Evolutionary conservation across 2,797 vertebrate genomes (phyloP), one percentile per base, ranked within the genome.

Genomic region (Carapus acus): DNA sequence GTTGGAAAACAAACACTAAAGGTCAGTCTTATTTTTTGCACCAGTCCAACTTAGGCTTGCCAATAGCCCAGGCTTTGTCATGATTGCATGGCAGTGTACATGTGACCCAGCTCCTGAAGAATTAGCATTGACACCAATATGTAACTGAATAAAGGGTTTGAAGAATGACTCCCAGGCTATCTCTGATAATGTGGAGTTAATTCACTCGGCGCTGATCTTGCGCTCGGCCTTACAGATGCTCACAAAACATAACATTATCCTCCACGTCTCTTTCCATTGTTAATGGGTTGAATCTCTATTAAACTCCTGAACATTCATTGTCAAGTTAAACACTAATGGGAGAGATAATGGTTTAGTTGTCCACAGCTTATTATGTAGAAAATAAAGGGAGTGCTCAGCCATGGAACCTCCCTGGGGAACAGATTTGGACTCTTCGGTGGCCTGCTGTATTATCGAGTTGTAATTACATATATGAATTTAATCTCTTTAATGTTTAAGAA

Each of bases 51-150:
- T 47, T 37, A 63, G 62, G 45, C 43, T 56, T 70, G 37, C 48
- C 62, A 73, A 45, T 51, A 47, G 57, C 14, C 1, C 66, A 67
- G 71, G 65, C 24, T 27, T 27, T 27, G 9, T 27, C 9, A 27
- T 27, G 9, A 27, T 78, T 79, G 61, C 62, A 53, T 31, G 47
- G 65, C 54, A 14, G 59, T 65, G 45, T 46, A 62, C 40, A 11
- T 57, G 33, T 67, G 71, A 77, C 78, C 71, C 34, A 55, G 57
- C 55, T 63, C 54, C 64, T 77, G 76, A 72, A 69, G 63, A 73
- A 71, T 77, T 71, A 69, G 62, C 71, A 73, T 51, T 76, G 63
- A 77, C 19, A 36, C 69, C 72, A 83, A 81, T 83, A 78, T 76
- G 76, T 74, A 58, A 55, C 50, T 53, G 80, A 78, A 71, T 79